A percentile compares a stretch with the other conserved stretches of the same genome.
Conservation (phyloP, 2,113 vertebrate genomes). For the Tragelaphus scriptus region DNA sequence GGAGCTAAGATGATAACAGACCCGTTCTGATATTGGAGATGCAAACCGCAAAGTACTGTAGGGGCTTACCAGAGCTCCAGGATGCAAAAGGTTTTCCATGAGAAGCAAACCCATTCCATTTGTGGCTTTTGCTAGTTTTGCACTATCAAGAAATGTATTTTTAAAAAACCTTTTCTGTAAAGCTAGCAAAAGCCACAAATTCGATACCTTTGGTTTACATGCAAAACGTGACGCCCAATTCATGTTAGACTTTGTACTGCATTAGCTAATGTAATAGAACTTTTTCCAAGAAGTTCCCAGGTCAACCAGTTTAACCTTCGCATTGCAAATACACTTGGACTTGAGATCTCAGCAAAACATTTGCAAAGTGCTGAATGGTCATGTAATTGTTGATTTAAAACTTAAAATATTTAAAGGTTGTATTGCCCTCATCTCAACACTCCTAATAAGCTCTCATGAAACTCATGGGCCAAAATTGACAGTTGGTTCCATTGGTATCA, state of each 20-base stretch:
- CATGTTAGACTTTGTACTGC: constrained; percentile 68
- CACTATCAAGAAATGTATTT: constrained; percentile 66
- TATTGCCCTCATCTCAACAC: background rate
- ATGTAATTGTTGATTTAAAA: constrained; percentile 58
- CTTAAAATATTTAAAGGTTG: constrained; percentile 72
- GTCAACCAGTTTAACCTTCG: constrained; percentile 76
- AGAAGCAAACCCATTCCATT: constrained; percentile 72
- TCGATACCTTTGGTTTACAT: constrained; percentile 73
- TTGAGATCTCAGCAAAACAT: constrained; percentile 69
- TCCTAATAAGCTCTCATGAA: constrained; percentile 10
- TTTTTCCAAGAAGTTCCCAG: constrained; percentile 76
- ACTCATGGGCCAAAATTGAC: background rate
- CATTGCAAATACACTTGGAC: constrained; percentile 75
- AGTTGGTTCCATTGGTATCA: constrained; percentile 21
- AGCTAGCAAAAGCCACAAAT: constrained; percentile 77
- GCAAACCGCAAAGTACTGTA: constrained; percentile 71
- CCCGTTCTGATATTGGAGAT: constrained; percentile 69
- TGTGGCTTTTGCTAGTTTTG: constrained; percentile 80
- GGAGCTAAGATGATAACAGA: constrained; percentile 70
- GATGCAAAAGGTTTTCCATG: constrained; percentile 65
- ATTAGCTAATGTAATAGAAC: constrained; percentile 82
- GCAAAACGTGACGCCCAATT: constrained; percentile 65
- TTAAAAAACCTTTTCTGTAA: constrained; percentile 71
- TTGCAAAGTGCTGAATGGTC: constrained; percentile 60
- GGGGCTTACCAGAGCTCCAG: constrained; percentile 51